Evolutionary conservation across 2,888 invertebrate genomes (phyloP).

Genomic region (Acanthococcus lagerstroemiae): DNA sequence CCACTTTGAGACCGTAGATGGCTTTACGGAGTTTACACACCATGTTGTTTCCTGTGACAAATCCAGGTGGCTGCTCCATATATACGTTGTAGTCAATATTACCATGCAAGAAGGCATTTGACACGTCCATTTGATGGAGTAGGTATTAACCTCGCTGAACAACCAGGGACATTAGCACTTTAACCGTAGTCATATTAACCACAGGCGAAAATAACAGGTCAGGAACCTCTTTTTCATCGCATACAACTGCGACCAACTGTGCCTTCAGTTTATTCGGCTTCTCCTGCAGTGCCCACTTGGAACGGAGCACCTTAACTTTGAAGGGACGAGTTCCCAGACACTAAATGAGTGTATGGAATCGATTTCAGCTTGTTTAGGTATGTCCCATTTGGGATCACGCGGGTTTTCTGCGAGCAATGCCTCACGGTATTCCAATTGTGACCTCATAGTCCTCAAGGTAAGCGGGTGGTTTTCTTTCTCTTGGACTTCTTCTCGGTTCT

Average conservation of each 20-base stretch:
- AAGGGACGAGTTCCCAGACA: not conserved
- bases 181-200: not conserved
- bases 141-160: not conserved
- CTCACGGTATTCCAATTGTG: too few species aligned
- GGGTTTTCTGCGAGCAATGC: too few species aligned
- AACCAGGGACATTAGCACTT: not conserved
- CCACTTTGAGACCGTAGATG: not conserved
- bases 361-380: too few species aligned
- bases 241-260: not conserved
- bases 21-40: not conserved
- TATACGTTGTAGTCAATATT: not conserved
- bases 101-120: not conserved
- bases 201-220: not conserved
- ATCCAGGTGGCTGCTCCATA: conserved; percentile 1
- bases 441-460: too few species aligned
- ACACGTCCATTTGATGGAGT: conserved; percentile 1
- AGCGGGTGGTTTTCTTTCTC: too few species aligned
- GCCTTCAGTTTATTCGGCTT: not conserved
- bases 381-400: too few species aligned
- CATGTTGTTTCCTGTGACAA: not conserved
- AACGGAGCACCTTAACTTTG: not conserved
- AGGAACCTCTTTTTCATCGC: not conserved
- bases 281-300: not conserved
- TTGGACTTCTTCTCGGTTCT: too few species aligned
- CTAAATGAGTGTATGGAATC: too few species aligned